Base-by-base conservation (phyloP, 2,888 invertebrate species). In the Eupithecia centaureata region DNA sequence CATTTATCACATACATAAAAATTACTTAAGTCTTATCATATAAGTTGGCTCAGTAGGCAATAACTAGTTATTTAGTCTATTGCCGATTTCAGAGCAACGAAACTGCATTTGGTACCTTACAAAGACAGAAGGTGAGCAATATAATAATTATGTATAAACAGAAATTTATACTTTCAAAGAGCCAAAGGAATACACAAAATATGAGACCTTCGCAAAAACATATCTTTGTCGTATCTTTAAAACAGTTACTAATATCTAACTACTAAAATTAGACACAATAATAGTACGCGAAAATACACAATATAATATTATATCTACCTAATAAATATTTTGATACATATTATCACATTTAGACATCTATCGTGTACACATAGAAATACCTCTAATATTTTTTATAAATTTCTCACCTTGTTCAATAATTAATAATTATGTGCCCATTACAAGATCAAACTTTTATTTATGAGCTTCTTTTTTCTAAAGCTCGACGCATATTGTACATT, bases 401-500 rank as follows among this genome's bases (percentile, higher is more conserved):
- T n/a, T n/a, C 42, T 22, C 8, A 38, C 8, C 5, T 38, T 47
- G 47, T 47, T 22, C 47, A 47, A 47, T 47, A 22, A 12, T 47
- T 47, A 47, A 47, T 47, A 22, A 12, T 47, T 47, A n/a, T 47
- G 47, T 47, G 47, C 47, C 47, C 12, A 10, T 22, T 8, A 42
- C 3, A 18, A 18, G 18, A 18, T 12, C 47, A 47, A 22, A 47
- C 2, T 22, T 22, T 22, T 47, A 10, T 47, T n/a, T 18, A 18
- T 47, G 47, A 47, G 47, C 47, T 47, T 7, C 3, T 28, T 30
- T 28, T 27, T n/a, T 35, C 27, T 35, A 22, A 62, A 62, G 52
- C 52, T 62, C 35, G 52, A 52, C 38, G 12, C 22, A 25, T 56
- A 18, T n/a, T 62, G 47, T 52, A 61, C 47, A 51, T 62, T 35